Evolutionary conservation across 2,797 vertebrate genomes (phyloP).

Genomic region (Anisognathus igniventris): DNA sequence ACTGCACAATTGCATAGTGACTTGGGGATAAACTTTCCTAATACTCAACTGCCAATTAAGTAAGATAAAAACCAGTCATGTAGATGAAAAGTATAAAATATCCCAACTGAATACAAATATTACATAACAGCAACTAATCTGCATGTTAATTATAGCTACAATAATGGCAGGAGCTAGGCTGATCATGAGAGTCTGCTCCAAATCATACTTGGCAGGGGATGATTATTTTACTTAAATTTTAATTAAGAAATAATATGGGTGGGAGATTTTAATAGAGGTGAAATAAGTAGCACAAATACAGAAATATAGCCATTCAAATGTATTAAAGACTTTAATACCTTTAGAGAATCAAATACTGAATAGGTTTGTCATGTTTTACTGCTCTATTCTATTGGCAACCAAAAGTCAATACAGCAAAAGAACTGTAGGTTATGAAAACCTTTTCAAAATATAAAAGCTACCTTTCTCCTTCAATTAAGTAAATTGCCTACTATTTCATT

Average conservation of each 20-base stretch:
- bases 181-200: background rate
- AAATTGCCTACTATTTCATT: background rate
- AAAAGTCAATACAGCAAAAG: background rate
- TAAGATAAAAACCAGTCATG: background rate
- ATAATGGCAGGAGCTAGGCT: background rate
- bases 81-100: background rate
- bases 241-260: conserved; percentile 18
- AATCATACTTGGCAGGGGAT: background rate
- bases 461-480: background rate
- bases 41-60: background rate
- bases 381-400: background rate
- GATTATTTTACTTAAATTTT: background rate
- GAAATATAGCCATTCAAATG: background rate
- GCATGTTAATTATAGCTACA: background rate
- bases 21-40: background rate
- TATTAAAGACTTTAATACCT: background rate
- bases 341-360: background rate
- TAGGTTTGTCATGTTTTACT: background rate
- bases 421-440: background rate
- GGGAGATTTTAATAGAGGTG: background rate
- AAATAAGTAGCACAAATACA: background rate
- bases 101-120: background rate
- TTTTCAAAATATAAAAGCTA: background rate
- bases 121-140: background rate
- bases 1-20: background rate